Evolutionary conservation across 2,888 invertebrate species (phyloP).

Genomic region (Noctua pronuba): DNA sequence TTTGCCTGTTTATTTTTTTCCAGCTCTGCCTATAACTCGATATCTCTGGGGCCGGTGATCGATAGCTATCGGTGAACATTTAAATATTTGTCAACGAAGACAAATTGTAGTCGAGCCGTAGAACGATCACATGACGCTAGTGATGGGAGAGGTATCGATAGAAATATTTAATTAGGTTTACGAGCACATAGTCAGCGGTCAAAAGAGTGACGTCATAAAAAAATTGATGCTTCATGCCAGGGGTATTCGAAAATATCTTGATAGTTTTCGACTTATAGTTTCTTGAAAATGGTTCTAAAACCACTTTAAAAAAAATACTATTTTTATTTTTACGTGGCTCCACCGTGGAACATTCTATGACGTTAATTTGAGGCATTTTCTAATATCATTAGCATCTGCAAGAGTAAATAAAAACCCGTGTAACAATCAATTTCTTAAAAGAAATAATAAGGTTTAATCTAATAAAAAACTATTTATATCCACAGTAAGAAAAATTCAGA

Average conservation of each 20-base stretch:
- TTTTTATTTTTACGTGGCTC: too few species aligned
- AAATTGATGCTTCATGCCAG: too few species aligned
- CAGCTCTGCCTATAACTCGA: conserved; percentile 54
- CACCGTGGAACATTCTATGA: too few species aligned
- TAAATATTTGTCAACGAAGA: conserved; percentile 80
- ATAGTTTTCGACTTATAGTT: too few species aligned
- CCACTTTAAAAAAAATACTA: too few species aligned
- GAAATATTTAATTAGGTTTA: conserved; percentile 7
- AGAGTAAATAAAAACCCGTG: too few species aligned
- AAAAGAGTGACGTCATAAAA: background rate
- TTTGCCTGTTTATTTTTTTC: conserved; percentile 25
- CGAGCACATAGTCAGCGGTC: background rate
- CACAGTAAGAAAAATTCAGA: background rate
- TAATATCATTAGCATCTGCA: too few species aligned
- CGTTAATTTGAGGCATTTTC: too few species aligned
- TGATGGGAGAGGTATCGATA: conserved; percentile 54
- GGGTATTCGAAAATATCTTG: background rate
- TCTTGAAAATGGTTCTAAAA: too few species aligned
- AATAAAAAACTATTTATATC: background rate
- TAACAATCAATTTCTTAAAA: too few species aligned
- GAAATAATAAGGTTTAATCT: too few species aligned
- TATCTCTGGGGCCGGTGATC: conserved; percentile 70
- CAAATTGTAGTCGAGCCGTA: conserved; percentile 66
- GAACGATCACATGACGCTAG: conserved; percentile 58
- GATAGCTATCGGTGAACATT: conserved; percentile 74